Conservation (phyloP, 2,113 vertebrate species). For the Phyllopteryx taeniolatus region DNA sequence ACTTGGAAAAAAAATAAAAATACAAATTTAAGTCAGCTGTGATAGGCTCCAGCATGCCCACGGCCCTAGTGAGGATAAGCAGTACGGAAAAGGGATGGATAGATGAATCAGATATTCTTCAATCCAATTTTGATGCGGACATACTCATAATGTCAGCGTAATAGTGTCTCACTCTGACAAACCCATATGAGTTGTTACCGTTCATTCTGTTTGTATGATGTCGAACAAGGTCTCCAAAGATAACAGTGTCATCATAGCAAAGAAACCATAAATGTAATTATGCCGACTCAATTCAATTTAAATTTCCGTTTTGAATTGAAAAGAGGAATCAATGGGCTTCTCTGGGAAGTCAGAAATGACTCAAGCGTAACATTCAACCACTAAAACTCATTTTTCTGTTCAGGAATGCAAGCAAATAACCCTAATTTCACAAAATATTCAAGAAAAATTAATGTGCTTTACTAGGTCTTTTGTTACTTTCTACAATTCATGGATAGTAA, state of each 20-base stretch:
- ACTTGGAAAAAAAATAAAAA: background rate
- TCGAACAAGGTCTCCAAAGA: background rate
- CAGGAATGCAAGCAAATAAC: background rate
- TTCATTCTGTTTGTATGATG: background rate
- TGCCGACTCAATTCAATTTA: background rate
- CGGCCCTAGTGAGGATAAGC: too few relatives aligned
- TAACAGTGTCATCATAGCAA: background rate
- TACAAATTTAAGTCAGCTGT: background rate
- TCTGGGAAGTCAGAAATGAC: background rate
- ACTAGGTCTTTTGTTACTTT: background rate
- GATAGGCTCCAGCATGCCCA: too few relatives aligned
- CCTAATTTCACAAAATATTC: background rate
- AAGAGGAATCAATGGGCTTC: background rate
- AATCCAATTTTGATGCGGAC: background rate
- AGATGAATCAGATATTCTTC: background rate
- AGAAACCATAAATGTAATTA: background rate
- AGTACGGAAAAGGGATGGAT: too few relatives aligned
- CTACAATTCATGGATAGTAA: background rate
- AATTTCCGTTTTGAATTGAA: background rate
- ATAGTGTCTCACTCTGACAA: background rate
- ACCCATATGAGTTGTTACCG: background rate
- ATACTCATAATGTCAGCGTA: background rate
- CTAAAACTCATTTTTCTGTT: background rate
- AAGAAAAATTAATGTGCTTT: background rate
- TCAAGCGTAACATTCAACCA: background rate